These are phyloP conservation scores for Polyergus mexicanus DNA, from an alignment of 1,140 invertebrate species.

Conservation along the genomic window DNA sequence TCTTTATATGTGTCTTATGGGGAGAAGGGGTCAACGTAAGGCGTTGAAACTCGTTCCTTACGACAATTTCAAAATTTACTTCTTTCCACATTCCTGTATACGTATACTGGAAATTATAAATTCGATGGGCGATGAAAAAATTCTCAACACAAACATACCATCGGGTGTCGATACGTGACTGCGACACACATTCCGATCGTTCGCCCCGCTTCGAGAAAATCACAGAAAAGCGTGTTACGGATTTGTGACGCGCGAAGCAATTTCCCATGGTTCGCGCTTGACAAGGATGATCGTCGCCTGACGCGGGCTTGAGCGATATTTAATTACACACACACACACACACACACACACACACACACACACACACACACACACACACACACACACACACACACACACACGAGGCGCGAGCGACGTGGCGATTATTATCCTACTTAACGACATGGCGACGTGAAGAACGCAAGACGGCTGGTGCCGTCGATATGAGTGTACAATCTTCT, in stretches of 20 bases:
- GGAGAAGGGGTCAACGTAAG: background rate
- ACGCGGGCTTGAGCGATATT: constrained; percentile 46
- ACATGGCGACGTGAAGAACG: constrained; percentile 14
- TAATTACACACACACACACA: constrained; percentile 31
- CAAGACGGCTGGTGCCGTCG: background rate
- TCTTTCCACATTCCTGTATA: background rate
- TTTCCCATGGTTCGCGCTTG: constrained; percentile 46
- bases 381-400: background rate
- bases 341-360: constrained; percentile 1
- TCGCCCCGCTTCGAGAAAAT: constrained; percentile 19
- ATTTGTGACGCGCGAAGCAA: constrained; percentile 36
- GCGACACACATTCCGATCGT: background rate
- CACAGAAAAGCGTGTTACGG: constrained; percentile 7
- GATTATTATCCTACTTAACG: constrained; percentile 45
- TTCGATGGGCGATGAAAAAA: background rate
- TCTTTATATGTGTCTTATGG: background rate
- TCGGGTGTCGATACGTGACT: background rate
- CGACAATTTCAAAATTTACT: constrained; percentile 10
- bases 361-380: constrained; percentile 1
- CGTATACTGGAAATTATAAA: constrained; percentile 7
- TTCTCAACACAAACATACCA: background rate
- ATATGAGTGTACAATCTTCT: background rate
- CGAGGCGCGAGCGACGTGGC: constrained; percentile 11
- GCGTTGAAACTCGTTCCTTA: background rate
- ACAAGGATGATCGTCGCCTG: constrained; percentile 46